These are phyloP conservation scores for Euplagia quadripunctaria DNA, from an alignment of 2,888 invertebrate genomes.

Conservation along the genomic window DNA sequence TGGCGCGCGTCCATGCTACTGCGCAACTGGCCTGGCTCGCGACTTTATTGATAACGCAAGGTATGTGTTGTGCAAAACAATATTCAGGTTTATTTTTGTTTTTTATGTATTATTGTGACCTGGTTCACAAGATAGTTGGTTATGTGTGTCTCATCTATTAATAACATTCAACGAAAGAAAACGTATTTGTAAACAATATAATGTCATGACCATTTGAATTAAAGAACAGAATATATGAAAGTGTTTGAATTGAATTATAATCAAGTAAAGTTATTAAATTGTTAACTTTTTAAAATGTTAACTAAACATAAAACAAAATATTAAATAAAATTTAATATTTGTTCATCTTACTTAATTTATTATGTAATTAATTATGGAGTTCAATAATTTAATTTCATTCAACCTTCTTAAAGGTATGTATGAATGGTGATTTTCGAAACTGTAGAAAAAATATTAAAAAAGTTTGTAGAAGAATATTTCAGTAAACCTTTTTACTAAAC, in stretches of 20 bases:
- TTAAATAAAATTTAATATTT: not conserved
- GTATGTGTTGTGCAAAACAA: conserved; percentile 50
- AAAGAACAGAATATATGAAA: not conserved
- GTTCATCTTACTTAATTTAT: not conserved
- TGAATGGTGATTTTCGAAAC: too few relatives aligned
- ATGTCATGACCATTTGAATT: not conserved
- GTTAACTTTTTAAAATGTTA: not conserved
- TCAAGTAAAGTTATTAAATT: too few relatives aligned
- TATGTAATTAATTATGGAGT: too few relatives aligned
- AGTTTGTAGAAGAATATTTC: not conserved
- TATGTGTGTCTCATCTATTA: not conserved
- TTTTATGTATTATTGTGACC: conserved; percentile 11
- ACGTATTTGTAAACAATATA: not conserved
- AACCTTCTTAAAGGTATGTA: too few relatives aligned
- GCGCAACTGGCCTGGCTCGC: conserved; percentile 45
- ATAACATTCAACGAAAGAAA: not conserved
- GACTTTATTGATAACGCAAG: conserved; percentile 49
- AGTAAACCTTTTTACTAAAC: not conserved
- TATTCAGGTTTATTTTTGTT: conserved; percentile 27
- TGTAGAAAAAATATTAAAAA: not conserved
- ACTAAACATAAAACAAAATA: not conserved
- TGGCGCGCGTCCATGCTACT: conserved; percentile 54
- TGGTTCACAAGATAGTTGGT: not conserved
- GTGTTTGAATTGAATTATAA: not conserved
- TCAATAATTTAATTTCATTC: too few relatives aligned